Conservation (phyloP, 2,113 vertebrate species). For the Egretta garzetta region DNA sequence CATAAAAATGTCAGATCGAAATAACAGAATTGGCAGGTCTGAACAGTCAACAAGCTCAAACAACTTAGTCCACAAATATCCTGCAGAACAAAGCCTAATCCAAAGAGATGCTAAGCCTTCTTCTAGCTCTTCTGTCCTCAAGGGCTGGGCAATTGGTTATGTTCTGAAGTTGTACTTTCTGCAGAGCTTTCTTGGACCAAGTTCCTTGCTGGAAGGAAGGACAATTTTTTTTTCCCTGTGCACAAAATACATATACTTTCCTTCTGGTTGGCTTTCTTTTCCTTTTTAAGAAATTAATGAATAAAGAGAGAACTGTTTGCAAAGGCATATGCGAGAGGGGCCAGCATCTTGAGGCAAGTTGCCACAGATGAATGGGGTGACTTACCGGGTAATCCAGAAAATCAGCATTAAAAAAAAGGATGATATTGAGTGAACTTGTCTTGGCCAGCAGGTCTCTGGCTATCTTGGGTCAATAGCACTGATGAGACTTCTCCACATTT, state of each 20-base stretch:
- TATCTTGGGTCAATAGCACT: not conserved
- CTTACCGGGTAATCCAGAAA: not conserved
- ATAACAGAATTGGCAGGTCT: not conserved
- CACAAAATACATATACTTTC: fast-evolving
- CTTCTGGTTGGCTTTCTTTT: not conserved
- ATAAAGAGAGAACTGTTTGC: not conserved
- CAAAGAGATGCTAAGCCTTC: not conserved
- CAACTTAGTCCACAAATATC: not conserved
- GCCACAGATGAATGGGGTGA: not conserved
- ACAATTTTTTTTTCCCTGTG: not conserved
- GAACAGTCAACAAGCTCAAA: not conserved
- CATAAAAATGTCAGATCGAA: not conserved
- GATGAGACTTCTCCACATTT: not conserved
- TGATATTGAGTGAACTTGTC: not conserved
- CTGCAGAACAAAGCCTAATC: not conserved
- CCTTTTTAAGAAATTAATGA: not conserved
- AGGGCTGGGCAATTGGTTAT: fast-evolving
- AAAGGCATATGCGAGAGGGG: not conserved
- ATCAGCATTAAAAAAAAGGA: not conserved
- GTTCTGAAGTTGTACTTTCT: not conserved
- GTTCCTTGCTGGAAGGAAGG: not conserved
- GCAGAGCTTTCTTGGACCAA: not conserved
- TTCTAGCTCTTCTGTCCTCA: not conserved
- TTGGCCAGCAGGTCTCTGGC: not conserved
- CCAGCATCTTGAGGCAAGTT: not conserved